Base-by-base conservation (phyloP, 2,113 vertebrate genomes). In the Centropristis striata region DNA sequence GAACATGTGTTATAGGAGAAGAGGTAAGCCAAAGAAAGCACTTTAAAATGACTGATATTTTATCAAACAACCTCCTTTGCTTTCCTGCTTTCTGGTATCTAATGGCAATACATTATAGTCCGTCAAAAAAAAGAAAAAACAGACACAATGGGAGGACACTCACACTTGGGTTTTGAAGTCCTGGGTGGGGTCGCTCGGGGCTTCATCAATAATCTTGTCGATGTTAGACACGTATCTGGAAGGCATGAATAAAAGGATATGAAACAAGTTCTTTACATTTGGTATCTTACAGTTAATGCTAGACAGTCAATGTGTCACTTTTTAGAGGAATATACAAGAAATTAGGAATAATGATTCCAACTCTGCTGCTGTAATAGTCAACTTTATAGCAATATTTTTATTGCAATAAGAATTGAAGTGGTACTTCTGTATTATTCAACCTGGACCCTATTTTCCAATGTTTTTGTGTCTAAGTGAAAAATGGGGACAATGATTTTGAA, bases 111-210 rank as follows among this genome's bases (percentile, higher is more conserved):
- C 53, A 69, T n/a, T n/a, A 12, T 12, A 59, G 18, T n/a, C 42
- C 6, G 32, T 53, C 20, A 32, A 27, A 44, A 27, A 37, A 20
- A 81, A 80, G 32, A 6, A 4, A 3, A 28, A 47, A 0, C 14
- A 41, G 25, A 70, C 18, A 46, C 0, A 7, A n/a, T 1, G 2
- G n/a, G 14, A 36, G 21, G 69, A 88, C 78, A 96, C 98, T 80
- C 94, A 99, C 98, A 99, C 97, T 96, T 99, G 98, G 60, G 97
- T 98, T 95, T 97, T 99, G 94, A 99, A 99, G 92, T 99, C 98
- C 92, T 99, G 98, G 9, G 97, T 98, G 41, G 98, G 98, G 86
- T 99, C 98, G 0, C 96, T 90, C 1, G 98, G 97, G 5, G 97
- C 96, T 14, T 96, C 98, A 82, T 96, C 96, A 88, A 98, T 97